These are phyloP conservation scores for Lipophrys pholis DNA, from an alignment of 2,113 vertebrate species.

Conservation along the genomic window DNA sequence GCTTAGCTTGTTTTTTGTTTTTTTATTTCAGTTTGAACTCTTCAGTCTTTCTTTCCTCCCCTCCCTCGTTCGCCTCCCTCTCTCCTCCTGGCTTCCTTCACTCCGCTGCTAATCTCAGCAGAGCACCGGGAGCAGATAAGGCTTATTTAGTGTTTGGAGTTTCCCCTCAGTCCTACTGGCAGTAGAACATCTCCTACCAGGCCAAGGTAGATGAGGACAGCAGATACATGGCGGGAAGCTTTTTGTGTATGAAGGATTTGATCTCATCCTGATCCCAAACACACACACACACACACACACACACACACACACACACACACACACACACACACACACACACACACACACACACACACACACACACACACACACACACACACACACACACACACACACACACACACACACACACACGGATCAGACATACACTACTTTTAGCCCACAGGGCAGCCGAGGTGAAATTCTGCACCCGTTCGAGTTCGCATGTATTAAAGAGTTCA, in stretches of 20 bases:
- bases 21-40: too few relatives aligned
- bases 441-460: slow-evolving; percentile 1
- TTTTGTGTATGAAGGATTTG: slow-evolving; percentile 68
- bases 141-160: slow-evolving; percentile 78
- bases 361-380: slow-evolving; percentile 36
- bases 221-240: slow-evolving; percentile 71
- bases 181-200: slow-evolving; percentile 72
- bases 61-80: neutral
- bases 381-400: slow-evolving; percentile 18
- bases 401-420: slow-evolving; percentile 9
- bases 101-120: slow-evolving; percentile 73
- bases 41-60: neutral
- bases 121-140: slow-evolving; percentile 76
- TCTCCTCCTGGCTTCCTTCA: slow-evolving; percentile 44
- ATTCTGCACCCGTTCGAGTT: neutral
- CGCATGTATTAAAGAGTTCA: slow-evolving; percentile 14
- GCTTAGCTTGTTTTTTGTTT: too few relatives aligned
- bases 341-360: slow-evolving; percentile 11
- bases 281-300: slow-evolving; percentile 37
- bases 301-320: slow-evolving; percentile 11
- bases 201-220: slow-evolving; percentile 77
- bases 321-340: slow-evolving; percentile 32
- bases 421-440: slow-evolving; percentile 3
- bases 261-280: slow-evolving; percentile 66
- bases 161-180: slow-evolving; percentile 64